A percentile compares a stretch with the other conserved stretches of the same genome.
phyloP scores from a whole-genome alignment of 1,140 invertebrate species.

The Spodoptera litura region DNA sequence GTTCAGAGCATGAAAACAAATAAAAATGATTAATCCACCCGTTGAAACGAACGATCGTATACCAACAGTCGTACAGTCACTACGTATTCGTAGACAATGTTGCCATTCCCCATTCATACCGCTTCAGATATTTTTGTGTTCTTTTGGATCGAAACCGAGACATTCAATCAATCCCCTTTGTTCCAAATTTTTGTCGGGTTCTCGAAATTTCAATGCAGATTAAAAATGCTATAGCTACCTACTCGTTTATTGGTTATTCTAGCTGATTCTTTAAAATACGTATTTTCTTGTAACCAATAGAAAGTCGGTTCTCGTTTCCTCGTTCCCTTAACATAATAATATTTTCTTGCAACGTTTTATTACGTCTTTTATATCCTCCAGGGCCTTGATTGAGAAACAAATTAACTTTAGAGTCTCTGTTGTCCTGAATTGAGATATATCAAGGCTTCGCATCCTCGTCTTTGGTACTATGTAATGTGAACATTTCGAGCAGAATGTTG shows the following conservation, averaged over 20 bases:
- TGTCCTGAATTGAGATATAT: background rate
- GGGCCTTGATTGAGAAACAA: constrained; percentile 25
- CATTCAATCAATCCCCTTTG: background rate
- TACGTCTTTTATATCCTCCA: constrained; percentile 29
- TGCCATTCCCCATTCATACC: constrained; percentile 8
- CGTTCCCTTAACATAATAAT: constrained; percentile 3
- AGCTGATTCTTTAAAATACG: background rate
- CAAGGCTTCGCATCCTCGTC: background rate
- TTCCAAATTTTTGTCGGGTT: background rate
- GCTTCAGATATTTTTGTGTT: constrained; percentile 2
- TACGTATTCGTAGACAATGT: background rate
- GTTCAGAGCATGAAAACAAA: constrained; percentile 16
- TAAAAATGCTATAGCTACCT: background rate
- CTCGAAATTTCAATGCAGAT: background rate
- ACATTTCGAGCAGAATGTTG: too few species aligned
- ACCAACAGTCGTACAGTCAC: constrained; percentile 1
- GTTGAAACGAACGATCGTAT: constrained; percentile 10
- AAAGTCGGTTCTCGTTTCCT: background rate
- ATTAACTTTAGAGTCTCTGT: constrained; percentile 21
- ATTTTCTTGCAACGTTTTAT: constrained; percentile 10
- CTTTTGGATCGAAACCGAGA: background rate
- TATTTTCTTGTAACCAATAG: background rate
- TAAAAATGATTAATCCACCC: constrained; percentile 25
- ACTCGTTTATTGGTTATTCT: background rate
- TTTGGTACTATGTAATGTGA: background rate